phyloP scores from a whole-genome alignment of 2,888 invertebrate species.

The Tiliacea citrago region DNA sequence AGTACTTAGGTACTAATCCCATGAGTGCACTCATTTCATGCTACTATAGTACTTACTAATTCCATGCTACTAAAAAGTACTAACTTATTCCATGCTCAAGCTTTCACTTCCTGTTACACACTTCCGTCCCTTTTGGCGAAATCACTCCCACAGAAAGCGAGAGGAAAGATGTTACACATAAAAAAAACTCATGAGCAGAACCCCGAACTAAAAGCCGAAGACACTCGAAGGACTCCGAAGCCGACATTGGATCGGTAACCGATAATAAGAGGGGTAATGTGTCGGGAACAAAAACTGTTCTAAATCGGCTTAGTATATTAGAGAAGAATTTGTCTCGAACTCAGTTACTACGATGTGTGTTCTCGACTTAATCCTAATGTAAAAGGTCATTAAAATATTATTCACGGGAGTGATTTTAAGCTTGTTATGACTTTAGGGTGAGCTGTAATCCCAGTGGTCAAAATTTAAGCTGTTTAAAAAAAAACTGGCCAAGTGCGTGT shows the following conservation, averaged over 20 bases:
- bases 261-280: slow-evolving; percentile 21
- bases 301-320: slow-evolving; percentile 70
- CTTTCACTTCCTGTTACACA: no score
- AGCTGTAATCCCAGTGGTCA: slow-evolving; percentile 17
- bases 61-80: no score
- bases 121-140: no score
- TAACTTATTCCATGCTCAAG: no score
- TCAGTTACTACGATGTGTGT: slow-evolving; percentile 15
- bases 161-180: no score
- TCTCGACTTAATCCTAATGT: slow-evolving; percentile 24
- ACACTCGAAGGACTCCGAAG: slow-evolving; percentile 3
- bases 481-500: background rate
- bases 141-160: no score
- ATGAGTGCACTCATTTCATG: no score
- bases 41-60: no score
- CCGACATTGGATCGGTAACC: background rate
- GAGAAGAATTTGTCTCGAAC: slow-evolving; percentile 58
- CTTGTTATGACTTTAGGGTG: slow-evolving; percentile 1
- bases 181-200: background rate
- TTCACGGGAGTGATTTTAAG: slow-evolving; percentile 17
- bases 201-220: background rate
- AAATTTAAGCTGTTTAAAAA: slow-evolving; percentile 1
- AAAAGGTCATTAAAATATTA: slow-evolving; percentile 34
- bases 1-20: no score
- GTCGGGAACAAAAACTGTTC: slow-evolving; percentile 31